Evolutionary conservation across 2,113 vertebrate species (phyloP).

Genomic region (Ictalurus punctatus): DNA sequence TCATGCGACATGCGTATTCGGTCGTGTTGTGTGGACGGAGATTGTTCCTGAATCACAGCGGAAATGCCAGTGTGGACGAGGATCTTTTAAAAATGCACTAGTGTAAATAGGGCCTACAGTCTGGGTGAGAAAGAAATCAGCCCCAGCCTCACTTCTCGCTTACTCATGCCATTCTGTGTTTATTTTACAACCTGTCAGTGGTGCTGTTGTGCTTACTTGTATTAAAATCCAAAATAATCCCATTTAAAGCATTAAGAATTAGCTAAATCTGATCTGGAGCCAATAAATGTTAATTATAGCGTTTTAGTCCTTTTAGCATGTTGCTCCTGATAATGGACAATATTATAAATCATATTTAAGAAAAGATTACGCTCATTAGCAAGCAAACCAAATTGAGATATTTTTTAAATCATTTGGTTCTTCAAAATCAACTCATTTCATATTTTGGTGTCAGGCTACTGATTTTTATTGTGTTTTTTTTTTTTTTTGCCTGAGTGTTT

Average conservation of each 20-base stretch:
- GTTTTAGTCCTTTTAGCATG: neutral
- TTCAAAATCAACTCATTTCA: neutral
- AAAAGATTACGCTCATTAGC: neutral
- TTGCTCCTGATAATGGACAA: neutral
- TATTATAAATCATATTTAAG: neutral
- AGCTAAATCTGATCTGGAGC: neutral
- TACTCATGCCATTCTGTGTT: neutral
- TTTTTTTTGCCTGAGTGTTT: neutral
- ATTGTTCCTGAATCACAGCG: no score
- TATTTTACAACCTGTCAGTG: neutral
- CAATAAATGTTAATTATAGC: neutral
- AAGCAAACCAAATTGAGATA: neutral
- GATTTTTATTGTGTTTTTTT: neutral
- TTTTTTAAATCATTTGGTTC: neutral
- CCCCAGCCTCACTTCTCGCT: neutral
- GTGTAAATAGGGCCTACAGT: no score
- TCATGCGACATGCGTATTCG: no score
- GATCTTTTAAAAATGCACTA: no score
- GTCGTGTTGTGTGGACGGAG: no score
- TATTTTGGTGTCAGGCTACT: neutral
- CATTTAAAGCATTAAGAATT: neutral
- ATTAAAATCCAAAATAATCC: neutral
- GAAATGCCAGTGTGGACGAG: no score
- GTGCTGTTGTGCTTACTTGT: neutral
- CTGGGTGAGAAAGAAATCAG: neutral